Evolutionary conservation across 2,888 invertebrate species (phyloP).

Genomic region (Cheilosia vernalis): DNA sequence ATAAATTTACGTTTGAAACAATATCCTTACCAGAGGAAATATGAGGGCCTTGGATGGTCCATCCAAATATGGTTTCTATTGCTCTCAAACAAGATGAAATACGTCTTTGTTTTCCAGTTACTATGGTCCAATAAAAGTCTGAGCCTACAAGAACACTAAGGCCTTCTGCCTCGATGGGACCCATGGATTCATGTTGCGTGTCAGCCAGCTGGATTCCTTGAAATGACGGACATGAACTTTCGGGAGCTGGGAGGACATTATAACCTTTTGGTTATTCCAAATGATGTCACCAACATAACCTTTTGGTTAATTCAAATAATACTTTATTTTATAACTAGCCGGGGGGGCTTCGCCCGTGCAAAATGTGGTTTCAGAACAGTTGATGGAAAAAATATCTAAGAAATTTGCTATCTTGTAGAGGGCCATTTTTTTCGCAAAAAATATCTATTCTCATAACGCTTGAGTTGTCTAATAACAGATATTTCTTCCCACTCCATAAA

Average conservation of each 20-base stretch:
- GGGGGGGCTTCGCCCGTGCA: no score
- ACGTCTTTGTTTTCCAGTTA: constrained; percentile 28
- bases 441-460: no score
- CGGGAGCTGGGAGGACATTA: constrained; percentile 19
- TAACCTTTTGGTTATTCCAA: no score
- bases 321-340: no score
- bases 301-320: no score
- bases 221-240: constrained; percentile 11
- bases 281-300: no score
- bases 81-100: constrained; percentile 12
- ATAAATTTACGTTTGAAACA: constrained; percentile 9
- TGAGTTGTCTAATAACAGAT: no score
- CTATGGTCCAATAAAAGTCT: constrained; percentile 29
- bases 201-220: constrained; percentile 32
- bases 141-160: constrained; percentile 29
- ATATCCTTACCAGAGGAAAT: constrained; percentile 9
- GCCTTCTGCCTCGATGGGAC: background rate
- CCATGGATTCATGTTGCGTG: background rate
- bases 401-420: no score
- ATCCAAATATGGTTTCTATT: constrained; percentile 29
- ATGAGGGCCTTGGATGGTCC: constrained; percentile 27
- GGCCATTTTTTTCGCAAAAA: no score
- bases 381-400: no score
- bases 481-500: no score
- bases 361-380: no score